phyloP scores from a whole-genome alignment of 2,888 invertebrate genomes.

The Torymus tubicola region DNA sequence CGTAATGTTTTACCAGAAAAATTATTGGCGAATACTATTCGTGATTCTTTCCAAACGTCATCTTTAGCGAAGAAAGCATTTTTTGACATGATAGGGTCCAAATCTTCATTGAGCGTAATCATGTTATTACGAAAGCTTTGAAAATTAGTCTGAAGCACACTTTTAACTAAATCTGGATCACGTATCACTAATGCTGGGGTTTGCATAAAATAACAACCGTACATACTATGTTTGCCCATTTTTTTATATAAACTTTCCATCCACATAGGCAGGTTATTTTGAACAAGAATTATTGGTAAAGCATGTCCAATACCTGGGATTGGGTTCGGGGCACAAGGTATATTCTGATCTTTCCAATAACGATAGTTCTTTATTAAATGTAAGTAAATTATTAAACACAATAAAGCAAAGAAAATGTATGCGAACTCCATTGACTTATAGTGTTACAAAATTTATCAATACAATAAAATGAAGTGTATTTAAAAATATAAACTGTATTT shows the following conservation, averaged over 20 bases:
- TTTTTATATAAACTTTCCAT: slow-evolving; percentile 58
- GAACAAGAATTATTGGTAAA: slow-evolving; percentile 47
- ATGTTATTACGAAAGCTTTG: slow-evolving; percentile 62
- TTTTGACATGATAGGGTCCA: slow-evolving; percentile 61
- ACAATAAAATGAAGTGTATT: too few relatives aligned
- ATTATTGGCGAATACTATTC: slow-evolving; percentile 57
- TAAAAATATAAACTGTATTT: too few relatives aligned
- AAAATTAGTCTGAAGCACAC: slow-evolving; percentile 61
- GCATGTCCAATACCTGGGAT: slow-evolving; percentile 63
- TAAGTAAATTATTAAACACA: slow-evolving; percentile 6
- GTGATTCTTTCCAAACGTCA: slow-evolving; percentile 62
- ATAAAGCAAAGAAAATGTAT: too few relatives aligned
- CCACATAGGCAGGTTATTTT: slow-evolving; percentile 42
- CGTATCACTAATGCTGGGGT: slow-evolving; percentile 61
- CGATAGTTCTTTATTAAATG: slow-evolving; percentile 43
- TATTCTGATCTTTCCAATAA: slow-evolving; percentile 56
- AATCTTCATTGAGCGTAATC: slow-evolving; percentile 50
- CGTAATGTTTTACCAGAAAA: slow-evolving; percentile 62
- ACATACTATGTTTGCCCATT: slow-evolving; percentile 61
- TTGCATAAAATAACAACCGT: slow-evolving; percentile 62
- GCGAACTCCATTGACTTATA: too few relatives aligned
- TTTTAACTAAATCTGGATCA: slow-evolving; percentile 64
- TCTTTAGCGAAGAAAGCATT: slow-evolving; percentile 64
- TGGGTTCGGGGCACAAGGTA: slow-evolving; percentile 50
- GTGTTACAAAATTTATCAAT: too few relatives aligned